phyloP scores from a whole-genome alignment of 1,140 invertebrate genomes.

The Tribolium castaneum region DNA sequence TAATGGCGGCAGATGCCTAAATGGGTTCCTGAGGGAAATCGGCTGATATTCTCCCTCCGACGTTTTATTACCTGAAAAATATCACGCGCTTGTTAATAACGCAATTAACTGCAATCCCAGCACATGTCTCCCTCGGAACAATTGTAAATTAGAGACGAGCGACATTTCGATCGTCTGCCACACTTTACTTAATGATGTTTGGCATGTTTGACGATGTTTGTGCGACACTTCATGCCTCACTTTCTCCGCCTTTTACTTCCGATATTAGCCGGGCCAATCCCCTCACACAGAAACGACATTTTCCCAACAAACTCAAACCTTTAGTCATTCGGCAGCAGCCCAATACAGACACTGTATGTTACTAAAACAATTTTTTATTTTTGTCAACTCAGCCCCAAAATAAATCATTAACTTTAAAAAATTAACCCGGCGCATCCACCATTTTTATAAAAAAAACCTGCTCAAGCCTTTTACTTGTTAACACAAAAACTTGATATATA shows the following conservation, averaged over 20 bases:
- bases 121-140: background rate
- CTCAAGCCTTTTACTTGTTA: too few species aligned
- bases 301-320: background rate
- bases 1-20: slow-evolving; percentile 2
- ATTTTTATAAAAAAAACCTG: too few species aligned
- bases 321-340: background rate
- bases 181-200: slow-evolving; percentile 34
- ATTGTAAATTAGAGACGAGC: slow-evolving; percentile 22
- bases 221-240: slow-evolving; percentile 2
- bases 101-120: slow-evolving; percentile 2
- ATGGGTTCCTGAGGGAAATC: slow-evolving; percentile 24
- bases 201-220: slow-evolving; percentile 28
- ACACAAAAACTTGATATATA: background rate
- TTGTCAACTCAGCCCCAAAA: too few species aligned
- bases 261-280: background rate
- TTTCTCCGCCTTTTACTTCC: slow-evolving; percentile 18
- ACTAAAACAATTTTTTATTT: too few species aligned
- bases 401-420: too few species aligned
- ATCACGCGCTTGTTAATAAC: background rate
- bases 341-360: too few species aligned
- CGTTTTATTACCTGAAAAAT: slow-evolving; percentile 8
- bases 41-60: background rate
- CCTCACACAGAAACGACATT: background rate
- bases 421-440: too few species aligned
- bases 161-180: background rate